Evolutionary conservation across 2,888 invertebrate species (phyloP).

Genomic region (Eupithecia tripunctaria): DNA sequence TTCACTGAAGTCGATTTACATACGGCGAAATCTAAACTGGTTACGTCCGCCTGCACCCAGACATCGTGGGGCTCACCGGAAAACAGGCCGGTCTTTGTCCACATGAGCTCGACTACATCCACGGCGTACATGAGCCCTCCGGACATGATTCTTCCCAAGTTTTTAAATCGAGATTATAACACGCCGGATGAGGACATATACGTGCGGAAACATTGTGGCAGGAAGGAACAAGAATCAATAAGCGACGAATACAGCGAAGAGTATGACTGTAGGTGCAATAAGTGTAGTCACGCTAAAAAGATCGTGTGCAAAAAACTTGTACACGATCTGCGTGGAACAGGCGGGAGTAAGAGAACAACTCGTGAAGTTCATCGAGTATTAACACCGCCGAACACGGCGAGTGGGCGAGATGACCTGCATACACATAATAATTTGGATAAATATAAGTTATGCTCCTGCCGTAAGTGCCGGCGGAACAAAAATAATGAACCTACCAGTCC

Average conservation of each 20-base stretch:
- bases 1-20: slow-evolving; percentile 48
- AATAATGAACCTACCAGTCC: slow-evolving; percentile 29
- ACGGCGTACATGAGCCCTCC: slow-evolving; percentile 83
- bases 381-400: slow-evolving; percentile 65
- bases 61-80: slow-evolving; percentile 66
- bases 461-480: slow-evolving; percentile 44
- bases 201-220: slow-evolving; percentile 46
- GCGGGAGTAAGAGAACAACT: slow-evolving; percentile 36
- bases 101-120: slow-evolving; percentile 80
- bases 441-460: slow-evolving; percentile 45
- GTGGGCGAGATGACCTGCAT: slow-evolving; percentile 35
- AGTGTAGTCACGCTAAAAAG: slow-evolving; percentile 49
- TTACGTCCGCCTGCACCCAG: slow-evolving; percentile 73
- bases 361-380: slow-evolving; percentile 33
- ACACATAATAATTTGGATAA: slow-evolving; percentile 31
- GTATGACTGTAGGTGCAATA: slow-evolving; percentile 54
- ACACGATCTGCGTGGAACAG: not conserved
- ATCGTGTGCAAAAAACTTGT: slow-evolving; percentile 34
- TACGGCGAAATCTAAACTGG: slow-evolving; percentile 54
- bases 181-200: slow-evolving; percentile 53
- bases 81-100: slow-evolving; percentile 65
- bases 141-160: slow-evolving; percentile 71
- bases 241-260: slow-evolving; percentile 46
- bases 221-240: slow-evolving; percentile 41
- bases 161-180: slow-evolving; percentile 55